These are phyloP conservation scores for Thyatira batis DNA, from an alignment of 2,888 invertebrate species.

Conservation along the genomic window DNA sequence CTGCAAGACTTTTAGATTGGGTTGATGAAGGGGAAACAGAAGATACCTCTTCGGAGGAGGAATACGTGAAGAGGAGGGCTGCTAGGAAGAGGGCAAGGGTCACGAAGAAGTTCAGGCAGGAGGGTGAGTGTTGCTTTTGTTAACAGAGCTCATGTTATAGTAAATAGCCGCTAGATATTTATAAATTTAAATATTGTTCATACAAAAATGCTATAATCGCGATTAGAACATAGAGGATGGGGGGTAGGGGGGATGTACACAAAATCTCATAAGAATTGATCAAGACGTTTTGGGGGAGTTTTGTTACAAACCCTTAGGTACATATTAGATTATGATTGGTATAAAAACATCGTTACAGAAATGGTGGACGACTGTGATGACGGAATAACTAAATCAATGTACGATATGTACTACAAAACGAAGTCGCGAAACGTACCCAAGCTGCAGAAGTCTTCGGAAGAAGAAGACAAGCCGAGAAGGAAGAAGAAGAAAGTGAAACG, in stretches of 20 bases:
- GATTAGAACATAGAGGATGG: too few species aligned
- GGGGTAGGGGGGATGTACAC: too few species aligned
- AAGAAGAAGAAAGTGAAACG: slow-evolving; percentile 12
- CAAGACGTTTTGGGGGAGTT: neutral
- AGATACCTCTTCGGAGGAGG: slow-evolving; percentile 46
- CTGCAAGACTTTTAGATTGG: slow-evolving; percentile 27
- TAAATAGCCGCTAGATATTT: neutral
- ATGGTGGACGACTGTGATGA: slow-evolving; percentile 50
- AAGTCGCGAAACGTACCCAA: slow-evolving; percentile 23
- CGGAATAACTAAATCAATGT: slow-evolving; percentile 68
- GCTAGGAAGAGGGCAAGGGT: slow-evolving; percentile 28
- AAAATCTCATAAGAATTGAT: too few species aligned
- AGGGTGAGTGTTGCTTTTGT: slow-evolving; percentile 29
- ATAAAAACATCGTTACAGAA: slow-evolving; percentile 20
- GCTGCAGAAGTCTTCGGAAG: slow-evolving; percentile 21
- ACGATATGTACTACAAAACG: slow-evolving; percentile 69
- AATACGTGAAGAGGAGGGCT: slow-evolving; percentile 41
- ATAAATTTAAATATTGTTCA: neutral
- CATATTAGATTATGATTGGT: neutral
- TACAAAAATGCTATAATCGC: too few species aligned
- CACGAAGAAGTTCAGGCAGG: slow-evolving; percentile 22
- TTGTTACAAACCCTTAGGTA: neutral
- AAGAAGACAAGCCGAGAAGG: slow-evolving; percentile 10
- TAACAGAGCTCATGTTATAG: neutral
- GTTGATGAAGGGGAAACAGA: slow-evolving; percentile 35